Conservation (phyloP, 2,888 invertebrate species). For the Eucriotettix oculatus region DNA sequence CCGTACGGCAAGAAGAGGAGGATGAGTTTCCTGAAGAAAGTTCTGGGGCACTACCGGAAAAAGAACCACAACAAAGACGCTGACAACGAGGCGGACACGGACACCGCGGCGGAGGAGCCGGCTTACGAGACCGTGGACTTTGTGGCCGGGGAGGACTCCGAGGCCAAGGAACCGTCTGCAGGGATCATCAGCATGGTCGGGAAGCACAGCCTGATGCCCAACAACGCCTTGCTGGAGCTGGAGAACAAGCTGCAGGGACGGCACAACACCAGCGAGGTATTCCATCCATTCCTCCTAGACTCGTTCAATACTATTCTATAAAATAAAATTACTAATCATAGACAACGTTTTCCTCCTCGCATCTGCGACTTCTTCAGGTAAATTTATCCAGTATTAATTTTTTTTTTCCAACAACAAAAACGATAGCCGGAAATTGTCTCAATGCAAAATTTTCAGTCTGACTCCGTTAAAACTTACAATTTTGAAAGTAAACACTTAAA, state of each 20-base stretch:
- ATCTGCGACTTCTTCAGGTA: no score
- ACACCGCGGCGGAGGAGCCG: neutral
- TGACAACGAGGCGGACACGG: neutral
- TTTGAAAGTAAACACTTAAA: no score
- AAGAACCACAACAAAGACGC: neutral
- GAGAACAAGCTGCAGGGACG: neutral
- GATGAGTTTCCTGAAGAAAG: slow-evolving; percentile 3
- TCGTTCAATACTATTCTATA: neutral
- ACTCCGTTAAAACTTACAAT: no score
- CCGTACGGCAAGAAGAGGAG: neutral
- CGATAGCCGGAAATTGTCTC: no score
- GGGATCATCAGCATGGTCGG: neutral
- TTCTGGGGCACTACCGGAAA: slow-evolving; percentile 2
- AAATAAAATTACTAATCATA: no score
- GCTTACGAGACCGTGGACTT: neutral
- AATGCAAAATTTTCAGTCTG: no score
- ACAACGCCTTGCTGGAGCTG: slow-evolving; percentile 1
- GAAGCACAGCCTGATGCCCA: slow-evolving; percentile 1
- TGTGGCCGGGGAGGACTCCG: neutral
- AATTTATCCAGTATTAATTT: no score
- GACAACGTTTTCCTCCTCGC: no score
- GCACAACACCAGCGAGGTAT: neutral
- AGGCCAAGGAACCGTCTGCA: neutral
- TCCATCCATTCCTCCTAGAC: neutral
- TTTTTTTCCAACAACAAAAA: no score